Conservation (phyloP, 2,797 vertebrate species). For the Hoplostethus atlanticus region DNA sequence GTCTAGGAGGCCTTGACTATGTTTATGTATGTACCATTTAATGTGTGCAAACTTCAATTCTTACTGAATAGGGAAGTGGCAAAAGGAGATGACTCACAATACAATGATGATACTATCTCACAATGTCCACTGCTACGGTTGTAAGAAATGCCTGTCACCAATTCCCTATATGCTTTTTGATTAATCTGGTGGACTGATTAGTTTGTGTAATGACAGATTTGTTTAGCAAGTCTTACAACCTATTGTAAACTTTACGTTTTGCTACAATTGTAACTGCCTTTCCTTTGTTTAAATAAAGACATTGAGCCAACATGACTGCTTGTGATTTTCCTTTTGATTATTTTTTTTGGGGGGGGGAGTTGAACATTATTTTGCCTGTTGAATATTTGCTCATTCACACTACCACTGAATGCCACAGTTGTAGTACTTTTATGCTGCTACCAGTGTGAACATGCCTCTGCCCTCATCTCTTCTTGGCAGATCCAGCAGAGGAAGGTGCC, state of each 20-base stretch:
- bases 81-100: neutral
- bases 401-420: neutral
- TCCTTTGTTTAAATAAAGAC: constrained; percentile 69
- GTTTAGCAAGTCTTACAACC: neutral
- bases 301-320: constrained; percentile 31
- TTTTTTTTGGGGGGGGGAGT: constrained; percentile 11
- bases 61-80: neutral
- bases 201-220: constrained; percentile 8
- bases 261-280: constrained; percentile 5
- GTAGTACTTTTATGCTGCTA: neutral
- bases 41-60: neutral
- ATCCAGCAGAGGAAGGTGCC: constrained; percentile 26
- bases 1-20: neutral
- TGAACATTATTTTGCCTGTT: neutral
- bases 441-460: constrained; percentile 41
- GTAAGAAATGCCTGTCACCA: constrained; percentile 3
- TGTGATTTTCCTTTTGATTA: constrained; percentile 34
- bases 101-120: neutral
- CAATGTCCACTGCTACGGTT: constrained; percentile 1
- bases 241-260: constrained; percentile 17
- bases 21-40: neutral
- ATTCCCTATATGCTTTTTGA: no score
- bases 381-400: neutral
- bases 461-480: constrained; percentile 54
- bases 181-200: constrained; percentile 11